phyloP scores from a whole-genome alignment of 2,797 vertebrate genomes.

The Coccyzus lansbergi region DNA sequence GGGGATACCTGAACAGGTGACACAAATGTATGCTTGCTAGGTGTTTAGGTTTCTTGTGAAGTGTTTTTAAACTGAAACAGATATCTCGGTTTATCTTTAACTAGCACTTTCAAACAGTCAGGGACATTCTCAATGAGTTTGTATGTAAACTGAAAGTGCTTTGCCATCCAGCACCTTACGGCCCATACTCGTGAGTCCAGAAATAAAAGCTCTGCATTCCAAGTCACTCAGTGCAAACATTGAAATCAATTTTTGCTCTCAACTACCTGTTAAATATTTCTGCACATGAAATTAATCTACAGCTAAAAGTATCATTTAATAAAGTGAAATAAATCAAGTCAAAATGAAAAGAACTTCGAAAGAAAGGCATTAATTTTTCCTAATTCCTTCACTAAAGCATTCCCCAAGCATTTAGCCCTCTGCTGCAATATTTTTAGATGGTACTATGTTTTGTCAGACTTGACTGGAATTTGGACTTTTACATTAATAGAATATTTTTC shows the following conservation, averaged over 20 bases:
- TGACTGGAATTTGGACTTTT: background rate
- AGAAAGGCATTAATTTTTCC: background rate
- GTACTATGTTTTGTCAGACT: background rate
- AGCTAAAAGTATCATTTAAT: constrained; percentile 5
- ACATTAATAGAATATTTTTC: background rate
- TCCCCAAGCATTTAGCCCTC: background rate
- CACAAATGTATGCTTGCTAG: background rate
- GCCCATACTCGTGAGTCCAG: background rate
- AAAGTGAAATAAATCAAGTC: background rate
- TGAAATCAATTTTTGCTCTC: constrained; percentile 16
- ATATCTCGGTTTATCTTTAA: background rate
- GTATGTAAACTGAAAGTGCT: constrained; percentile 4
- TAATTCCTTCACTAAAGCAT: background rate
- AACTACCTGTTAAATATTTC: background rate
- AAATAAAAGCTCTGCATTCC: background rate
- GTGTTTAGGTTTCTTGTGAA: background rate
- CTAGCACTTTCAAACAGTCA: background rate
- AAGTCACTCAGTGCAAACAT: background rate
- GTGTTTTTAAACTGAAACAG: background rate
- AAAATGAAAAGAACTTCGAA: background rate
- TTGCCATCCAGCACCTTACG: background rate
- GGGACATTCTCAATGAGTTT: background rate
- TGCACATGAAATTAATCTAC: constrained; percentile 12
- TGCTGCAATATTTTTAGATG: background rate
- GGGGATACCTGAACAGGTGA: background rate